Percentiles rank a stretch among this genome's conserved stretches.
Conservation (phyloP, 2,113 vertebrate species). For the Callopanchax toddi region DNA sequence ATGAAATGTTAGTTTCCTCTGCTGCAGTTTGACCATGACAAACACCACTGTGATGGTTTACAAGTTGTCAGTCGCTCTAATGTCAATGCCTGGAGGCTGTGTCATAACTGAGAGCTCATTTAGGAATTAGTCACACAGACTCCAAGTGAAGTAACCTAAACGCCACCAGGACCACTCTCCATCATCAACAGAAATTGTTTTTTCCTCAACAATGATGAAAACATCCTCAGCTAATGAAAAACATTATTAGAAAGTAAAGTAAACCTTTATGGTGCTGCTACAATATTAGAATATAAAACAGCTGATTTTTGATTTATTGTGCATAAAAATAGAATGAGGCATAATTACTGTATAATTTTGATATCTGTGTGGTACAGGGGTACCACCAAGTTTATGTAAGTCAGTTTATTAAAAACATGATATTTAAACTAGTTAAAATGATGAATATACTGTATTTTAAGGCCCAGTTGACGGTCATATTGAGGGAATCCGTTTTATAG, state of each 20-base stretch:
- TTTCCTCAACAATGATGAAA: no score
- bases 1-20: neutral
- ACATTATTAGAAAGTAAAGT: neutral
- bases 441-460: no score
- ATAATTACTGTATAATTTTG: neutral
- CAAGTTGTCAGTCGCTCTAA: neutral
- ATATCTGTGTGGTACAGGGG: neutral
- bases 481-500: no score
- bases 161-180: neutral
- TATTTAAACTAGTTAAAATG: no score
- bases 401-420: neutral
- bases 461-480: no score
- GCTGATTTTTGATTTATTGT: neutral
- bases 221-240: neutral
- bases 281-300: conserved; percentile 2
- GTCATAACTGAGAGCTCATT: conserved; percentile 2
- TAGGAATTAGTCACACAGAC: conserved; percentile 8
- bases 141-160: neutral
- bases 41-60: conserved; percentile 3
- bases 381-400: neutral
- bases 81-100: neutral
- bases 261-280: neutral
- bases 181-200: neutral
- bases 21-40: neutral
- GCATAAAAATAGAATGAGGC: conserved; percentile 7